These are phyloP conservation scores for Meloidogyne exigua DNA, from an alignment of 1,140 invertebrate genomes.

Conservation along the genomic window DNA sequence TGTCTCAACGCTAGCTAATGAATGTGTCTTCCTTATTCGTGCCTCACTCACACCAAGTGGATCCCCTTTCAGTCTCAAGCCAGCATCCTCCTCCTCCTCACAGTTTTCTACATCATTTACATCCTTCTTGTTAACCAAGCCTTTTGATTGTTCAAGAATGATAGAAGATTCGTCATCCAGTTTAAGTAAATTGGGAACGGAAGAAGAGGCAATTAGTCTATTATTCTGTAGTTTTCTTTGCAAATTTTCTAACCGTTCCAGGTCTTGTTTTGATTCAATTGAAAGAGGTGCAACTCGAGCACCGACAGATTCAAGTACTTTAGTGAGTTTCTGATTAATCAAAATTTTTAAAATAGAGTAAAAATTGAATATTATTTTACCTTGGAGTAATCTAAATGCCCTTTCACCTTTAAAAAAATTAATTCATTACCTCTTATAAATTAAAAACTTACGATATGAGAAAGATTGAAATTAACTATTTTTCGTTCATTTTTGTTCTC, in stretches of 20 bases:
- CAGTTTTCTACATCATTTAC: constrained; percentile 2
- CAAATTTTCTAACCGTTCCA: constrained; percentile 7
- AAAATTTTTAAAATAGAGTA: neutral
- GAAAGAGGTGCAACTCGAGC: constrained; percentile 51
- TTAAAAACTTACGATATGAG: constrained; percentile 52
- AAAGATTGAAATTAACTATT: constrained; percentile 60
- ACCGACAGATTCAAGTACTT: constrained; percentile 58
- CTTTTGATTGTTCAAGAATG: neutral
- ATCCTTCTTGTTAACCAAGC: neutral
- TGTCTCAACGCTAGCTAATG: constrained; percentile 1
- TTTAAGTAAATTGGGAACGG: neutral
- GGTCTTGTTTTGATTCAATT: constrained; percentile 20
- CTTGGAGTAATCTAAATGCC: constrained; percentile 58
- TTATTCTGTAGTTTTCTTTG: neutral
- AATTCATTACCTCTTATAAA: neutral
- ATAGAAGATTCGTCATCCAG: neutral
- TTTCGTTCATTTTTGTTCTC: constrained; percentile 64
- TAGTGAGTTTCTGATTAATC: constrained; percentile 44
- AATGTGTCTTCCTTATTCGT: constrained; percentile 8
- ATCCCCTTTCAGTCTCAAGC: neutral
- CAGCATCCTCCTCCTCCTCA: neutral
- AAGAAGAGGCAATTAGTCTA: neutral
- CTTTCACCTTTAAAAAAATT: constrained; percentile 45
- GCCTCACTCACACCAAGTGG: neutral
- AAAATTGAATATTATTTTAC: neutral